phyloP scores from a whole-genome alignment of 2,113 vertebrate species.

The Lophochroa leadbeateri region DNA sequence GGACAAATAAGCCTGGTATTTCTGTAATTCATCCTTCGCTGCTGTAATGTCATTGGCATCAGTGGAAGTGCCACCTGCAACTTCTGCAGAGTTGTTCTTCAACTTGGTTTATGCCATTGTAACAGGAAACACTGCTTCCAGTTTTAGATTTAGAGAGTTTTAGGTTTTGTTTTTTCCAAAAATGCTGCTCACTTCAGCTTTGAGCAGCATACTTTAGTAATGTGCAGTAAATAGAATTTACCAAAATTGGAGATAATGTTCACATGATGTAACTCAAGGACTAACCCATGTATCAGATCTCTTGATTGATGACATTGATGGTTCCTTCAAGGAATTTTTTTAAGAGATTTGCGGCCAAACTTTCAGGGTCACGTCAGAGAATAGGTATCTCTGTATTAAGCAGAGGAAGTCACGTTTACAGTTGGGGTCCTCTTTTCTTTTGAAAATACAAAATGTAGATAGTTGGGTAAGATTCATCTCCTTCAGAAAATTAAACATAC shows the following conservation, averaged over 20 bases:
- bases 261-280: accelerated
- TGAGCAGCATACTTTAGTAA: background rate
- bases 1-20: background rate
- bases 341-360: background rate
- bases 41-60: background rate
- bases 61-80: background rate
- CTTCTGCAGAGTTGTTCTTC: background rate
- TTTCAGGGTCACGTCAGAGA: background rate
- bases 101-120: background rate
- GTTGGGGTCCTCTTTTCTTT: background rate
- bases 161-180: background rate
- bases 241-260: background rate
- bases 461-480: background rate
- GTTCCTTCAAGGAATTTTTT: background rate
- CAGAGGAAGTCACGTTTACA: background rate
- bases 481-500: background rate
- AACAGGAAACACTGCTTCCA: background rate
- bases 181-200: background rate
- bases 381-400: background rate
- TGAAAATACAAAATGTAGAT: accelerated
- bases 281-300: background rate
- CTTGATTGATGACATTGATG: background rate
- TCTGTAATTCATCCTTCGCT: background rate
- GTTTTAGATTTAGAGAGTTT: background rate
- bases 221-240: background rate